phyloP scores from a whole-genome alignment of 2,888 invertebrate genomes.

The Elegia similella region DNA sequence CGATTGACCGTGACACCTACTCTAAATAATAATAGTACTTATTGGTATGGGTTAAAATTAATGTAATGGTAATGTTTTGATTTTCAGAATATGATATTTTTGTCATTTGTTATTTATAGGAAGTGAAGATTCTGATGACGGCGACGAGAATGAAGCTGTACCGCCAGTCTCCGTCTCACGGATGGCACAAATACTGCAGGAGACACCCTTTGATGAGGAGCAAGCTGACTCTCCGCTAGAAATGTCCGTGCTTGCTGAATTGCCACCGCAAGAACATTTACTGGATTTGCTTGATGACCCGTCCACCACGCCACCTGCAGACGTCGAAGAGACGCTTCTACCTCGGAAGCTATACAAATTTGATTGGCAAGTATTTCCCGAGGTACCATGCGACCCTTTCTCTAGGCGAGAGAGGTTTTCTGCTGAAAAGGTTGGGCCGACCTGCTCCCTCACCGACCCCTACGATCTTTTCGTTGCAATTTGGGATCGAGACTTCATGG shows the following conservation, averaged over 20 bases:
- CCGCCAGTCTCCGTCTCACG: neutral
- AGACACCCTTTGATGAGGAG: neutral
- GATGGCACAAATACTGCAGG: neutral
- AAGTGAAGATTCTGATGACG: neutral
- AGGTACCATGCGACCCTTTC: neutral
- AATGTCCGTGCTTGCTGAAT: neutral
- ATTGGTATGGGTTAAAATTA: neutral
- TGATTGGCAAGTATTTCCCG: neutral
- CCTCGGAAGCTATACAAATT: neutral
- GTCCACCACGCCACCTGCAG: neutral
- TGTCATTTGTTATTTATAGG: neutral
- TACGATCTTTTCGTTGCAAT: neutral
- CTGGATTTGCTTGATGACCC: neutral
- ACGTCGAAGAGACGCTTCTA: neutral
- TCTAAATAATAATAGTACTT: too few relatives aligned
- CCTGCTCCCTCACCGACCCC: neutral
- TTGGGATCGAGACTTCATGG: neutral
- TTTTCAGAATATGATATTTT: neutral
- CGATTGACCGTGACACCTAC: too few relatives aligned
- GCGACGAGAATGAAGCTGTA: neutral
- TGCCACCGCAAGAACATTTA: neutral
- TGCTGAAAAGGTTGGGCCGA: neutral
- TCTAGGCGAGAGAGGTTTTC: neutral
- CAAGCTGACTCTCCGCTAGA: neutral
- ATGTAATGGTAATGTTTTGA: conserved; percentile 2